Evolutionary conservation across 2,888 invertebrate species (phyloP).

Genomic region (Conistra vaccinii): DNA sequence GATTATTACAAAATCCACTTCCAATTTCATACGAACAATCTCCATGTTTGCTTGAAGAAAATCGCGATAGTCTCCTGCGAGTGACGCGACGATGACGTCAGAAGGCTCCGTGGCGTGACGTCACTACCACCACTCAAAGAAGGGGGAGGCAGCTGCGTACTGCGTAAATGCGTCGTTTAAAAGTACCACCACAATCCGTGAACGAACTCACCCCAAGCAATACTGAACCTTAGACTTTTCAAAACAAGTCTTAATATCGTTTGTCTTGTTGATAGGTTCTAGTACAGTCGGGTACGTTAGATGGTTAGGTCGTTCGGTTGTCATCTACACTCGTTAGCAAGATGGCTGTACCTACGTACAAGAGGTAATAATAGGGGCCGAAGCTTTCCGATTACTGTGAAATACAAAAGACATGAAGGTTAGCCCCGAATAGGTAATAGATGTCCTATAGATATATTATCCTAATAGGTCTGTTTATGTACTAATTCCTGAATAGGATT

Average conservation of each 20-base stretch:
- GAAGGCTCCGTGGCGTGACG: constrained; percentile 69
- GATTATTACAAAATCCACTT: constrained; percentile 8
- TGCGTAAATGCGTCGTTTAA: constrained; percentile 74
- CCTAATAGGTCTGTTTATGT: neutral
- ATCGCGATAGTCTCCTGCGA: constrained; percentile 35
- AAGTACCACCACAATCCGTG: constrained; percentile 42
- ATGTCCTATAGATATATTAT: neutral
- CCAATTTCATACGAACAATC: constrained; percentile 36
- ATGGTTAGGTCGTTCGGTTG: constrained; percentile 54
- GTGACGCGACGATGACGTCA: constrained; percentile 72
- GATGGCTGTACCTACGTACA: constrained; percentile 34
- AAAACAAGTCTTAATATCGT: constrained; percentile 11
- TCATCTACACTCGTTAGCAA: constrained; percentile 56
- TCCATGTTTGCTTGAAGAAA: constrained; percentile 41
- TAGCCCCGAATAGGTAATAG: constrained; percentile 7
- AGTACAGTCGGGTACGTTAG: constrained; percentile 49
- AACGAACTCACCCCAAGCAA: neutral
- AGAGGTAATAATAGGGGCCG: constrained; percentile 29
- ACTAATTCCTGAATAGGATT: constrained; percentile 31
- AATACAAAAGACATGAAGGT: constrained; percentile 29
- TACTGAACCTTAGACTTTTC: constrained; percentile 7
- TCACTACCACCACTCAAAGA: constrained; percentile 60
- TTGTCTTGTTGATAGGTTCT: neutral
- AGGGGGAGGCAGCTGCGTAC: constrained; percentile 66
- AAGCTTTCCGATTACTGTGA: constrained; percentile 25